Base-by-base conservation (phyloP, 1,140 invertebrate species). In the Anthonomus grandis region DNA sequence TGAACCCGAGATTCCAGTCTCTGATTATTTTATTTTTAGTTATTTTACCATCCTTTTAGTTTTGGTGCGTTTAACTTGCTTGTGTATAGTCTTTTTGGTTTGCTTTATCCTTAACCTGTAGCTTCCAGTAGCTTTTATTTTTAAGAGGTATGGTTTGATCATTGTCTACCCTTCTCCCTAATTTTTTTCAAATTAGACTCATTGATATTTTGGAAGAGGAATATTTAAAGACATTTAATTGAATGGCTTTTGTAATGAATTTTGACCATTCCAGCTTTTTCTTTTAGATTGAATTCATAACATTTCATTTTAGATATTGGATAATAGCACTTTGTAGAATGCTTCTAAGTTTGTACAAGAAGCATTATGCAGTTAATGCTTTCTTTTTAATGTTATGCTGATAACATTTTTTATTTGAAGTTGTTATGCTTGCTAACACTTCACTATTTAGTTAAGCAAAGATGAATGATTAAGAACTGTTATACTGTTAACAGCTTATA, bases 1-100 rank as follows among this genome's bases (percentile, higher is more conserved):
- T 42, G 62, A 59, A 70, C 62, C 60, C 49, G 56, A 64, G 59
- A 59, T 62, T 68, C 59, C 68, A 70, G 68, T 70, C 67, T 70
- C 70, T 68, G 66, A 64, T 68, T n/a, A n/a, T n/a, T 69, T 67
- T 60, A 56, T 61, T 67, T 69, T 64, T 48, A 37, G 27, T 60
- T 63, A 25, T 48, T 37, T 45, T 24, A 62, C 25, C n/a, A n/a
- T n/a, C n/a, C n/a, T 39, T 65, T 55, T 66, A 60, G 57, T 62
- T 57, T 51, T 64, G 64, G 75, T 75, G 34, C 61, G 39, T 39
- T 39, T 59, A 31, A 65, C 64, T 52, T 65, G 50, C 53, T 52
- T 62, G 53, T 59, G 45, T 59, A 59, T 50, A 44, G 23, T 44
- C 12, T 45, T 44, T 54, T 58, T 64, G 48, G 56, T 64, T 64